A percentile compares a stretch with the other conserved stretches of the same genome.
phyloP scores from a whole-genome alignment of 1,140 invertebrate species.

The Potamilus streckersoni region DNA sequence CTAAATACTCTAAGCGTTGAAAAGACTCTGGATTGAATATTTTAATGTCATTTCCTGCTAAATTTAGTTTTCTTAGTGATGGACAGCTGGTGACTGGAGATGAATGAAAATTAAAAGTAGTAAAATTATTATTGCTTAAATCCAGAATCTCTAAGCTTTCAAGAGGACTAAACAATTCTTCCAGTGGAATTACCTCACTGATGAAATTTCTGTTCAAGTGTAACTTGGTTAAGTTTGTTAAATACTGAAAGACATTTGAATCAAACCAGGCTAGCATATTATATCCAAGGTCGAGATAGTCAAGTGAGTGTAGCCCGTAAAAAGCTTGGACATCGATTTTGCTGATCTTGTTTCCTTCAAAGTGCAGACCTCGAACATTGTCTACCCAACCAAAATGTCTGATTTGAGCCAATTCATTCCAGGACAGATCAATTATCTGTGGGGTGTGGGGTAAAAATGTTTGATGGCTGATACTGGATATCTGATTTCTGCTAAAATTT shows the following conservation, averaged over 20 bases:
- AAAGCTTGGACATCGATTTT: constrained; percentile 22
- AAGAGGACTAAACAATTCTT: constrained; percentile 10
- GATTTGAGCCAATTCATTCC: constrained; percentile 6
- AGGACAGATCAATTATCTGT: constrained; percentile 18
- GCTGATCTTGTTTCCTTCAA: constrained; percentile 9
- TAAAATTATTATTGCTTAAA: constrained; percentile 26
- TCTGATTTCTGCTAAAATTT: constrained; percentile 16
- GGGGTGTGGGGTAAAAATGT: constrained; percentile 25
- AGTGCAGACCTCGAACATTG: constrained; percentile 2
- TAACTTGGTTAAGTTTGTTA: constrained; percentile 13
- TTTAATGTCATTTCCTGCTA: constrained; percentile 11
- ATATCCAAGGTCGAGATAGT: constrained; percentile 5
- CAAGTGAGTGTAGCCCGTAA: constrained; percentile 13
- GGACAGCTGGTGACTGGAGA: constrained; percentile 7
- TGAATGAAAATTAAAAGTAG: not conserved
- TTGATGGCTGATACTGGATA: constrained; percentile 11
- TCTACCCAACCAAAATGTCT: constrained; percentile 24
- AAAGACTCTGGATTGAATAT: constrained; percentile 9
- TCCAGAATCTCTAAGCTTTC: constrained; percentile 8
- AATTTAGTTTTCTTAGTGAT: constrained; percentile 8
- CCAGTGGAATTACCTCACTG: not conserved
- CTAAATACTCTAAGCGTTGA: constrained; percentile 8
- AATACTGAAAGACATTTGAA: constrained; percentile 12
- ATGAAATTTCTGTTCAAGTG: constrained; percentile 12
- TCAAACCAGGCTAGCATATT: constrained; percentile 7